Base-by-base conservation (phyloP, 1,140 invertebrate species). In the Eriosoma lanigerum region DNA sequence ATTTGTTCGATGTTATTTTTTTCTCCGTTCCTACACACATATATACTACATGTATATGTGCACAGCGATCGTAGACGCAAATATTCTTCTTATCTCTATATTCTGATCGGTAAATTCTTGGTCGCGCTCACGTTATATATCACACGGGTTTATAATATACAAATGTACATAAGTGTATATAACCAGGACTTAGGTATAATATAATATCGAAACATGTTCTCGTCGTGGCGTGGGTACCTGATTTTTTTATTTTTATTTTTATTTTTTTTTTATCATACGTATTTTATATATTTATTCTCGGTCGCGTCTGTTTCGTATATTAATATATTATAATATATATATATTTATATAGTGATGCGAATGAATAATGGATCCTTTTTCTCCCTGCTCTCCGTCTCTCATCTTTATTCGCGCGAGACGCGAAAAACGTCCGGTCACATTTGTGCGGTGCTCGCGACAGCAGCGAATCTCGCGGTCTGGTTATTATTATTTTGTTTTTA, bases 311-410 rank as follows among this genome's bases (percentile, higher is more conserved):
- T 48, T 48, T 48, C 10, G 4, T 48, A 48, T 48, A 48, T 1
- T 8, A 64, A 64, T 44, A 38, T 64, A n/a, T 38, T 38, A 64
- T n/a, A 64, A 38, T 64, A 44, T n/a, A n/a, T 19, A 64, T 38
- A 38, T 64, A 19, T 4, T 13, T 29, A 19, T 32, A 15, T 3
- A 6, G 17, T n/a, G n/a, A n/a, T 3, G 32, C 19, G n/a, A 38
- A 64, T 64, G 62, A 64, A 64, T 64, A 64, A 64, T 64, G 62
- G n/a, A 64, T 64, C n/a, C 32, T n/a, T n/a, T 64, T 64, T 64
- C 26, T 32, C 12, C 17, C 60, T 24, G 24, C 26, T 62, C 15
- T 29, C 17, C 17, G 6, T 6, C 58, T 1, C n/a, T n/a, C n/a
- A n/a, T n/a, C n/a, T n/a, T n/a, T n/a, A n/a, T n/a, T 48, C 13